Evolutionary conservation across 2,797 vertebrate species (phyloP), one percentile per base, ranked within the genome.

Genomic region (Thalassophryne amazonica): DNA sequence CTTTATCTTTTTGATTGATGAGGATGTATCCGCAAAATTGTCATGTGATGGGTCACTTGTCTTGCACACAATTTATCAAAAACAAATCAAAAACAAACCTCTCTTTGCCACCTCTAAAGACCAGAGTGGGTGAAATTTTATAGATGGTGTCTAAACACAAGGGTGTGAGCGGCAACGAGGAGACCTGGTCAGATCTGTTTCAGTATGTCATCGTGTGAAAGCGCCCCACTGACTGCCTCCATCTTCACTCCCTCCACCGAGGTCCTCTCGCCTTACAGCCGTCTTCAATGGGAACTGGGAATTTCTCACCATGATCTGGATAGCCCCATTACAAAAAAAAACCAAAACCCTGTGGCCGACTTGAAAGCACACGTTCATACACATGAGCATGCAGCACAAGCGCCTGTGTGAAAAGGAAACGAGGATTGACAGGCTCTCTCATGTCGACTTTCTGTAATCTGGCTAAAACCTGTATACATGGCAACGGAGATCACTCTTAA

Each of bases 301-400:
- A 71, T 81, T 87, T 85, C 86, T 89, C 83, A 83, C 86, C 82
- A 76, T 59, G 64, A 84, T 85, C 83, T 81, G 70, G 78, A 87
- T 84, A 76, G 80, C 69, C 58, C 66, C 46, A 45, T 83, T 63
- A 86, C 79, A 86, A 86, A 82, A 77, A n/a, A n/a, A n/a, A n/a
- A n/a, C n/a, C n/a, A n/a, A n/a, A 76, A 64, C 54, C 63, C 62
- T 11, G 46, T 75, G 64, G 73, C 79, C 63, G 62, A 76, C 54
- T 68, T 51, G 45, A 69, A 73, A 73, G 54, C 57, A 15, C 59
- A 53, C 49, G 50, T 46, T 33, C 51, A 51, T 34, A 18, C 35
- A 51, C 55, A 42, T 35, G 43, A 21, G 41, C 54, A 67, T 71
- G 73, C 68, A 78, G 65, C 69, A 49, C 14, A 4, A 20, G 32